Evolutionary conservation across 2,797 vertebrate genomes (phyloP).

Genomic region (Argyrosomus regius): DNA sequence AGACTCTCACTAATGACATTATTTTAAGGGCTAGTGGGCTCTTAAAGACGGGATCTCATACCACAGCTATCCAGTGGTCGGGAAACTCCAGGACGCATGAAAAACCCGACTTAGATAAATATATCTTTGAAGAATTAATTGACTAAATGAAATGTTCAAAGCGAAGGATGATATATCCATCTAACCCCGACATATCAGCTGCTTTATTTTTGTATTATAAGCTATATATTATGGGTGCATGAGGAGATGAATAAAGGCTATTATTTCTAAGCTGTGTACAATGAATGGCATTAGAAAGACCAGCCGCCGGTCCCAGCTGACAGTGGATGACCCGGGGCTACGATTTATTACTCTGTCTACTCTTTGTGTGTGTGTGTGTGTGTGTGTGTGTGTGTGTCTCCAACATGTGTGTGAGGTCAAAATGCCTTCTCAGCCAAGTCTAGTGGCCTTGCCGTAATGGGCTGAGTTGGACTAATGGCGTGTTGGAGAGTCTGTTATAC

Average conservation of each 20-base stretch:
- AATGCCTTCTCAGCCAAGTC: slow-evolving; percentile 58
- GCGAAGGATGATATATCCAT: neutral
- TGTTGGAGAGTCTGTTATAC: slow-evolving; percentile 58
- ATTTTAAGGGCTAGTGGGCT: slow-evolving; percentile 31
- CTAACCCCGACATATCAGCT: neutral
- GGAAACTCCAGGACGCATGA: slow-evolving; percentile 30
- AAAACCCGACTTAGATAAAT: slow-evolving; percentile 18
- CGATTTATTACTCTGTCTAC: slow-evolving; percentile 48
- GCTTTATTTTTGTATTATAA: slow-evolving; percentile 4
- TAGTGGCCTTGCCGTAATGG: slow-evolving; percentile 70
- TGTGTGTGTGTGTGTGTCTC: slow-evolving; percentile 23
- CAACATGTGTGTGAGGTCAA: slow-evolving; percentile 60
- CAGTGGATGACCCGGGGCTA: slow-evolving; percentile 58
- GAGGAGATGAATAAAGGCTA: slow-evolving; percentile 29
- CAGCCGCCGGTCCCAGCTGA: slow-evolving; percentile 51
- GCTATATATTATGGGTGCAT: slow-evolving; percentile 16
- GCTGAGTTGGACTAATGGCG: slow-evolving; percentile 70
- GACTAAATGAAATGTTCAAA: slow-evolving; percentile 20
- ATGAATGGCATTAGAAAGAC: slow-evolving; percentile 54
- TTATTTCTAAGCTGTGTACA: slow-evolving; percentile 38
- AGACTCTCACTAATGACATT: slow-evolving; percentile 29
- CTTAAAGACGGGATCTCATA: slow-evolving; percentile 23
- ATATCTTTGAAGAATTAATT: slow-evolving; percentile 13
- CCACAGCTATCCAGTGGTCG: slow-evolving; percentile 48
- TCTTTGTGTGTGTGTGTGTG: slow-evolving; percentile 33